These are phyloP conservation scores for Sarcophaga rosellei DNA, from an alignment of 2,888 invertebrate species.

Conservation along the genomic window DNA sequence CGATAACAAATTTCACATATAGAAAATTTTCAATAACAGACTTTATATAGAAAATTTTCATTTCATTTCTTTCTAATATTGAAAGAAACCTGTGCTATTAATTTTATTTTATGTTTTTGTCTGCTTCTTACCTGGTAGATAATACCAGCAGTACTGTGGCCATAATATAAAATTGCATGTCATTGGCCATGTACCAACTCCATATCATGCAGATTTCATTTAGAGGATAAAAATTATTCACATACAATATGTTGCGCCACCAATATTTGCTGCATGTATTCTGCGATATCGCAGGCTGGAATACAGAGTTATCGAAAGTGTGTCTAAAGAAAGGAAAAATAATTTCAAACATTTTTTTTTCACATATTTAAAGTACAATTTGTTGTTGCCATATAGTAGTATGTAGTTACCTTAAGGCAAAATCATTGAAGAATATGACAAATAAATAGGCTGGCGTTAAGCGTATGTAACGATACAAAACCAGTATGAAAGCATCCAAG, in stretches of 20 bases:
- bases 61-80: too few relatives aligned
- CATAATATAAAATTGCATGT: constrained; percentile 89
- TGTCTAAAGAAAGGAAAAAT: constrained; percentile 81
- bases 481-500: constrained; percentile 74
- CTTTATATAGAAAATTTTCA: too few relatives aligned
- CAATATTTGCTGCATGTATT: constrained; percentile 90
- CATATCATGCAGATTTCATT: constrained; percentile 91
- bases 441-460: constrained; percentile 92
- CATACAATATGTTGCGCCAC: constrained; percentile 93
- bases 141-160: constrained; percentile 86
- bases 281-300: constrained; percentile 87
- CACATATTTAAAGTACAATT: not conserved
- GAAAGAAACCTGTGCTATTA: not conserved
- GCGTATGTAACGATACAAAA: constrained; percentile 86
- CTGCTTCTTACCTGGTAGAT: constrained; percentile 85
- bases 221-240: constrained; percentile 90
- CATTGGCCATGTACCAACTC: constrained; percentile 92
- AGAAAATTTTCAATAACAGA: too few relatives aligned
- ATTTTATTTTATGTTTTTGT: not conserved
- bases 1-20: too few relatives aligned
- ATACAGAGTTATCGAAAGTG: constrained; percentile 87
- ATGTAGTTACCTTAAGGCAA: constrained; percentile 83
- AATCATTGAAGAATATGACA: constrained; percentile 88
- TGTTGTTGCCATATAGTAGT: not conserved
- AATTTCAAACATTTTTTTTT: not conserved